Evolutionary conservation across 2,888 invertebrate species (phyloP), one percentile per base, ranked within the genome.

Genomic region (Limenitis camilla): DNA sequence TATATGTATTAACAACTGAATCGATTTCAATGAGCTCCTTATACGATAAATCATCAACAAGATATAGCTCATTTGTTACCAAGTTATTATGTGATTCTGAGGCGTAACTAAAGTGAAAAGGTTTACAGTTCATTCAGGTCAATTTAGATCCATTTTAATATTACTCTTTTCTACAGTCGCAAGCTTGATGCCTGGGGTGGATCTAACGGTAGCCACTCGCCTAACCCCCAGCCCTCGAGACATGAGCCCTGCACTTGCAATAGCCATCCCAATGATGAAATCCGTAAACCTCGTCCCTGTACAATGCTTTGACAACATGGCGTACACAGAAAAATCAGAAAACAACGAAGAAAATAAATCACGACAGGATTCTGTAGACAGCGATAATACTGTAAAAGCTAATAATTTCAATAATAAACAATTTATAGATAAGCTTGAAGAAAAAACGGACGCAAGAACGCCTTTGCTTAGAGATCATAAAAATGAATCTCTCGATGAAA

Each of bases 141-240:
- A 36, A 36, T 36, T 10, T 10, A 10, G 10, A 36, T n/a, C 10
- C 3, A 3, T 39, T 36, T 39, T 42, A 45, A 38, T 27, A 10
- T 6, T 30, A 30, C 63, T 60, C 51, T 65, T 68, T 63, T 61
- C 67, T 52, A 73, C 85, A 87, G 87, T 87, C 72, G 84, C 86
- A 71, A 82, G 80, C 70, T 68, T 88, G 72, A 87, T 88, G 82
- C 86, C 88, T 35, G 87, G 88, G 53, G 83, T 90, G 76, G 91
- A 91, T 68, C 80, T 92, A 65, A 89, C 91, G 56, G 90, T 91
- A 63, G 88, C 91, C 53, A 89, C 91, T 58, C 90, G 90, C 58
- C 83, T 92, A 58, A 90, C 91, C 61, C 91, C 92, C 51, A 92
- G 91, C 74, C 92, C 92, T 53, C 85, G 91, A 56, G 91, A 91